Base-by-base conservation (phyloP, 2,113 vertebrate species). In the Glaucidium brasilianum region DNA sequence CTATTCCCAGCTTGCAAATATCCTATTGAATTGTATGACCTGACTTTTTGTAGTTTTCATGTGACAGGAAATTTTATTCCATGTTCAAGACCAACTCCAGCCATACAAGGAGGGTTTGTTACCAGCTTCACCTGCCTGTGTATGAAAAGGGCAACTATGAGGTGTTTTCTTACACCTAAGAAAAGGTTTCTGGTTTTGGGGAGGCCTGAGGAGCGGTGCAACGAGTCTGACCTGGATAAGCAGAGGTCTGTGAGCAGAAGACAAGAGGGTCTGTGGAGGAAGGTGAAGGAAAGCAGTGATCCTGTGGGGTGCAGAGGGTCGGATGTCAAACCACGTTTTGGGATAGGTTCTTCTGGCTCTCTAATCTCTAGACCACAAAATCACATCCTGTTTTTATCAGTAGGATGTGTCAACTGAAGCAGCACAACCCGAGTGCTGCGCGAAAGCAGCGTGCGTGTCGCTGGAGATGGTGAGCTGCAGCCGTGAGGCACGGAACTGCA, bases 211-310 rank as follows among this genome's bases (percentile, higher is more conserved):
- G 21, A 53, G 56, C 1, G 4, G 52, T 11, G 34, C 58, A 9
- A 6, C 15, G 8, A 22, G 8, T n/a, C 64, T 39, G 72, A 50
- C 32, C 50, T 16, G 56, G 59, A 17, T 6, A 56, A 50, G 55
- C 45, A 30, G 56, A 5, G 5, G 30, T 13, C 56, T 71, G 56
- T 23, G 59, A 25, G 60, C 25, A 25, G 75, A 37, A 62, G 81
- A 26, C 13, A 6, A 5, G 35, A 66, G 60, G 39, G 29, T 27
- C 37, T 59, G 39, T 9, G 64, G 50, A 30, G 23, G 9, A 37
- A 18, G 0, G 1, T 4, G 17, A 37, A 50, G n/a, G 68, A 39
- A 45, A 21, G 39, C 1, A 0, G 26, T 15, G 53, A 45, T 34
- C 39, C 59, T 1, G 5, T 1, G 41, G 20, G 16, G 20, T 26